Percentiles rank a stretch among this genome's conserved stretches.
These are phyloP conservation scores for Lamproptera curius DNA, from an alignment of 2,888 invertebrate species.

Conservation along the genomic window DNA sequence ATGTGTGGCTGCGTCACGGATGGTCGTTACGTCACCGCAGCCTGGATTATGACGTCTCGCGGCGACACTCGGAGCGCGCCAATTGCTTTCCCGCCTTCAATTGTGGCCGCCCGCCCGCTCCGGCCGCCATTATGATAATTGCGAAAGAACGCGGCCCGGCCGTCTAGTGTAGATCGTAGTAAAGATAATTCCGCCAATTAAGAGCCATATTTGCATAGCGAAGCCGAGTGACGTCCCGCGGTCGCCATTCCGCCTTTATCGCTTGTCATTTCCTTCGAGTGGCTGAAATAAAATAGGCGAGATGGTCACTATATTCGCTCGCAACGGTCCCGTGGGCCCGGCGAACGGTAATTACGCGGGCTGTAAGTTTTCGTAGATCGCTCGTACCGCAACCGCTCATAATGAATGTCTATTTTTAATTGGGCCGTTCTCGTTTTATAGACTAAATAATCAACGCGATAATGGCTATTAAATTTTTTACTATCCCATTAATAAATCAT, in stretches of 20 bases:
- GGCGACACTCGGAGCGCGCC: constrained; percentile 21
- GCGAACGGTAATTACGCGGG: constrained; percentile 52
- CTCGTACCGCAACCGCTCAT: constrained; percentile 43
- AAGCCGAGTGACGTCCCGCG: constrained; percentile 47
- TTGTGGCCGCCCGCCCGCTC: constrained; percentile 30
- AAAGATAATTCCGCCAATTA: constrained; percentile 64
- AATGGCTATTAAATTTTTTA: constrained; percentile 42
- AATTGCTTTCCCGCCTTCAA: constrained; percentile 52
- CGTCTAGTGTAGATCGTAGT: constrained; percentile 61
- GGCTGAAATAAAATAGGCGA: constrained; percentile 46
- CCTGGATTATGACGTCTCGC: constrained; percentile 61
- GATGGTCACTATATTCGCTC: constrained; percentile 46
- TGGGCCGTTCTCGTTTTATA: constrained; percentile 55
- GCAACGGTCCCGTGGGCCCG: constrained; percentile 40
- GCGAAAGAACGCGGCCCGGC: constrained; percentile 63
- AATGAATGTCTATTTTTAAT: constrained; percentile 63
- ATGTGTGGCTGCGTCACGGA: constrained; percentile 60
- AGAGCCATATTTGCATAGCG: constrained; percentile 65
- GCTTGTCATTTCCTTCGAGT: constrained; percentile 51
- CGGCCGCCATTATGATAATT: constrained; percentile 45
- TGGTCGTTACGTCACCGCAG: constrained; percentile 43
- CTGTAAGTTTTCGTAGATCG: constrained; percentile 58
- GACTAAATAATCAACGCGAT: constrained; percentile 52
- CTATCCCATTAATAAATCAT: constrained; percentile 21
- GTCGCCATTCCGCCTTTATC: constrained; percentile 59